Evolutionary conservation across 2,113 vertebrate species (phyloP).

Genomic region (Chaenocephalus aceratus): DNA sequence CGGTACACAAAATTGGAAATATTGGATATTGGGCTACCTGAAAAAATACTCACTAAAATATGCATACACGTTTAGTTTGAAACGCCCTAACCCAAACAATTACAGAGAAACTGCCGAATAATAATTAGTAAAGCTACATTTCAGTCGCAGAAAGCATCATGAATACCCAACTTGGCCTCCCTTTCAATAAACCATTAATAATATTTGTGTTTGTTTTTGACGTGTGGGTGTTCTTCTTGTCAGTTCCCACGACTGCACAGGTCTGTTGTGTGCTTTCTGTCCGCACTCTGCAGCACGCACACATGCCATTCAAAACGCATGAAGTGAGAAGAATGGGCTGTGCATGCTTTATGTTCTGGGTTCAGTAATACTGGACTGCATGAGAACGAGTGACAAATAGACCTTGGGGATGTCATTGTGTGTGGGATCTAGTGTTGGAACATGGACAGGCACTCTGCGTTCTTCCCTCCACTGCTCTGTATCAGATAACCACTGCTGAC

Average conservation of each 20-base stretch:
- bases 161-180: too few species aligned
- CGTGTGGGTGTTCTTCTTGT: background rate
- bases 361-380: background rate
- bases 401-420: background rate
- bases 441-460: background rate
- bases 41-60: too few species aligned
- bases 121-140: too few species aligned
- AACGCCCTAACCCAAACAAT: too few species aligned
- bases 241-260: too few species aligned
- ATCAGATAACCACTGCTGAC: background rate
- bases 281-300: background rate
- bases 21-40: too few species aligned
- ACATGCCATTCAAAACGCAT: background rate
- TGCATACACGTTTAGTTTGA: too few species aligned
- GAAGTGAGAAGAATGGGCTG: background rate
- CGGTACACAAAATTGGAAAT: too few species aligned
- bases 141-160: too few species aligned
- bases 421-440: background rate
- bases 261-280: background rate
- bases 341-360: background rate
- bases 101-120: too few species aligned
- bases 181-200: too few species aligned
- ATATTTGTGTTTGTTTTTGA: background rate
- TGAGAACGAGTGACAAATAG: constrained; percentile 25
- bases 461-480: background rate